Evolutionary conservation across 1,140 invertebrate species (phyloP).

Genomic region (Amyelois transitella): DNA sequence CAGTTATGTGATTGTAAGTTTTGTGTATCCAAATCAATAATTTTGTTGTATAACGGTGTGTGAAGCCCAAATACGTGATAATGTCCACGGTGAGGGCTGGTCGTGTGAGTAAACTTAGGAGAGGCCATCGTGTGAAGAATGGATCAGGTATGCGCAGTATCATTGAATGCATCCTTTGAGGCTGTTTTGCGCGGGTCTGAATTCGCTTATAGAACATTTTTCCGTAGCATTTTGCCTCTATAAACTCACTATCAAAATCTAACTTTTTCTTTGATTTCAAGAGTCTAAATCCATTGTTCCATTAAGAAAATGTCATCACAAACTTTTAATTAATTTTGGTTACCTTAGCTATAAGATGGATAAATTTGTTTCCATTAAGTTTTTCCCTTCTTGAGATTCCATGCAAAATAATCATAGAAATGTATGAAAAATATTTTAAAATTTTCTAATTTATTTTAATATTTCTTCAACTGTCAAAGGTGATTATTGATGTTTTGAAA

Average conservation of each 20-base stretch:
- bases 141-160: constrained; percentile 54
- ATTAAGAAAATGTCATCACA: background rate
- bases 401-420: too few species aligned
- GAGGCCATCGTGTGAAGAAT: constrained; percentile 46
- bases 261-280: background rate
- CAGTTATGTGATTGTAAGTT: constrained; percentile 46
- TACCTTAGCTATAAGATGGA: background rate
- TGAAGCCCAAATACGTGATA: constrained; percentile 24
- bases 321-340: background rate
- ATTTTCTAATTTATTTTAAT: background rate
- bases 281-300: background rate
- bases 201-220: constrained; percentile 45
- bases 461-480: background rate
- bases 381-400: too few species aligned
- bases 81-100: constrained; percentile 60
- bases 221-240: constrained; percentile 38
- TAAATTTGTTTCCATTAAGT: background rate
- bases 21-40: constrained; percentile 31
- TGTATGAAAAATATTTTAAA: background rate
- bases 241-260: background rate
- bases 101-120: constrained; percentile 54
- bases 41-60: constrained; percentile 26
- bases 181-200: constrained; percentile 43
- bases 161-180: constrained; percentile 32
- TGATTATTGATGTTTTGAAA: background rate